Base-by-base conservation (phyloP, 2,888 invertebrate species). In the Megamerina dolium region DNA sequence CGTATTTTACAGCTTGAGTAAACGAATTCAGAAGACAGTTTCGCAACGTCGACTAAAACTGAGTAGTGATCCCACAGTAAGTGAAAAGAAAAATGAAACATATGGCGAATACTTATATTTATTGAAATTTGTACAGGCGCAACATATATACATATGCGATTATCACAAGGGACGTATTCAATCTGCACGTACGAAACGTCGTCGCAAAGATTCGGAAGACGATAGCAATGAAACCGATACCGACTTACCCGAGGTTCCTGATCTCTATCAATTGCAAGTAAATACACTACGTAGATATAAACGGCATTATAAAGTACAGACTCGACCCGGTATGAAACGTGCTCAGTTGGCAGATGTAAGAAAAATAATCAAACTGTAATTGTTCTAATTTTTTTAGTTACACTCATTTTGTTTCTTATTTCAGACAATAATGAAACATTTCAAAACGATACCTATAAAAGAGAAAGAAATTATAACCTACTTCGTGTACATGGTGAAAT, bases 81-180 rank as follows among this genome's bases (percentile, higher is more conserved):
- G 52, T 49, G 16, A 12, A 19, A 4, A 17, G 19, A 17, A 33
- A 6, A 18, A 6, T 34, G 12, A 17, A 34, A 9, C 3, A 18
- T 34, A 9, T 23, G 12, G 13, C 14, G 16, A 31, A 31, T 8
- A 23, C 23, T 23, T 23, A 23, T 10, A n/a, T n/a, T n/a, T n/a
- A n/a, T n/a, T n/a, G n/a, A n/a, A 31, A 16, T 47, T 36, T 47
- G 70, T 68, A 35, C 72, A 92, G 92, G 92, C 90, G 29, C 81
- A 87, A 58, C 95, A 96, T 68, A 91, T 88, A 58, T 95, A 96
- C 69, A 96, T 96, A 61, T 96, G 96, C 74, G 96, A 96, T 68
- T 85, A 85, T 64, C 96, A 96, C 73, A 96, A 96, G 74, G 85
- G 85, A 67, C 86, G 94, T 64, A 96, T 96, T 58, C 95, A 95